Conservation (phyloP, 2,113 vertebrate genomes). For the Oncorhynchus keta region DNA sequence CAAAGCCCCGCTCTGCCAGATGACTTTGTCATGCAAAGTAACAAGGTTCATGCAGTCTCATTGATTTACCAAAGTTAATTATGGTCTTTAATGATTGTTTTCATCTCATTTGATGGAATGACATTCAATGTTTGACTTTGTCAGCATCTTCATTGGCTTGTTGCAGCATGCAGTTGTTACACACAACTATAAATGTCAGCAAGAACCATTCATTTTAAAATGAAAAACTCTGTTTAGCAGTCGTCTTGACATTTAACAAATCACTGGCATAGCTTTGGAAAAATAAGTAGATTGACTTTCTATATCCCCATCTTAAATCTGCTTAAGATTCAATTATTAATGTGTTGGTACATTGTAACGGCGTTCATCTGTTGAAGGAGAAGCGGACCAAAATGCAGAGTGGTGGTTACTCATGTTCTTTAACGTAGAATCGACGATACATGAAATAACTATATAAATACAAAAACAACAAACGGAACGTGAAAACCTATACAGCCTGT, state of each 20-base stretch:
- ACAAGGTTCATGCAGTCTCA: slow-evolving; percentile 1
- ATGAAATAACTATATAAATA: too few relatives aligned
- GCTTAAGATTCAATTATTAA: neutral
- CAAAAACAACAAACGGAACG: too few relatives aligned
- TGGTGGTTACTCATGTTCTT: too few relatives aligned
- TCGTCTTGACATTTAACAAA: neutral
- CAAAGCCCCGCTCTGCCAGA: slow-evolving; percentile 5
- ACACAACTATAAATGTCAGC: neutral
- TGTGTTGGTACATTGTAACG: neutral
- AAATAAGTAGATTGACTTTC: slow-evolving; percentile 1
- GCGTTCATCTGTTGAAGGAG: too few relatives aligned
- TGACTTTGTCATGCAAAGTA: slow-evolving; percentile 3
- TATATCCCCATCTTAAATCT: slow-evolving; percentile 15
- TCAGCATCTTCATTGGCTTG: neutral
- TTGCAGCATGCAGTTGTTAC: neutral
- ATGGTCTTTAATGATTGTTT: neutral
- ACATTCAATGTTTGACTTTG: neutral
- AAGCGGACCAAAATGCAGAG: too few relatives aligned
- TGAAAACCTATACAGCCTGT: too few relatives aligned
- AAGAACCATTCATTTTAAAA: neutral
- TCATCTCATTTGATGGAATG: slow-evolving; percentile 3
- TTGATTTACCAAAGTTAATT: slow-evolving; percentile 8
- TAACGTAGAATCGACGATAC: too few relatives aligned
- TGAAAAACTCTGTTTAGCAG: neutral
- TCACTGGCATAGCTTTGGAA: slow-evolving; percentile 3